Evolutionary conservation across 2,113 vertebrate genomes (phyloP).

Genomic region (Peromyscus polionotus): DNA sequence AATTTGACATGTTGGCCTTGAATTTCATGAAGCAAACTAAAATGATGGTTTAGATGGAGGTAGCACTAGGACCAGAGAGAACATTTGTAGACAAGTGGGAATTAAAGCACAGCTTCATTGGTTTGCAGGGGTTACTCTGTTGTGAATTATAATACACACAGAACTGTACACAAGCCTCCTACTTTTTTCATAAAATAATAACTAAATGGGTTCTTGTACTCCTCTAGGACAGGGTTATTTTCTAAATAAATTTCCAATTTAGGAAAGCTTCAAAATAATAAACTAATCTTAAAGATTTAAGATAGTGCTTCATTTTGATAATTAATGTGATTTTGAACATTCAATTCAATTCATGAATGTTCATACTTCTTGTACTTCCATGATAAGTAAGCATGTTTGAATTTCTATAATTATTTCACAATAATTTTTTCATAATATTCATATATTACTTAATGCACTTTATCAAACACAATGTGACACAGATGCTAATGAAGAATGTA

Average conservation of each 20-base stretch:
- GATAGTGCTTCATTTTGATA: neutral
- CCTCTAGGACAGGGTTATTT: neutral
- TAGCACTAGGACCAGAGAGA: neutral
- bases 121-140: neutral
- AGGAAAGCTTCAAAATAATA: neutral
- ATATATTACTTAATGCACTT: neutral
- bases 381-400: neutral
- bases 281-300: neutral
- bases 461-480: neutral
- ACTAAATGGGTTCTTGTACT: neutral
- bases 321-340: neutral
- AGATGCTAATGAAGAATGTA: neutral
- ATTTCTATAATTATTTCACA: conserved; percentile 26
- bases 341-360: neutral
- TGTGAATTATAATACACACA: neutral
- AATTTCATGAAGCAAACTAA: neutral
- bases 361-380: neutral
- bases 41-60: neutral
- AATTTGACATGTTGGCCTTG: neutral
- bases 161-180: neutral
- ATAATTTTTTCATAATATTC: neutral
- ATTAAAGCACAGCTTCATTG: neutral
- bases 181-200: neutral
- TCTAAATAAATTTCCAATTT: neutral
- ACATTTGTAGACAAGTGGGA: neutral